Percentiles rank a stretch among this genome's conserved stretches.
phyloP scores from a whole-genome alignment of 2,113 vertebrate genomes.

The Polypterus bichir region DNA sequence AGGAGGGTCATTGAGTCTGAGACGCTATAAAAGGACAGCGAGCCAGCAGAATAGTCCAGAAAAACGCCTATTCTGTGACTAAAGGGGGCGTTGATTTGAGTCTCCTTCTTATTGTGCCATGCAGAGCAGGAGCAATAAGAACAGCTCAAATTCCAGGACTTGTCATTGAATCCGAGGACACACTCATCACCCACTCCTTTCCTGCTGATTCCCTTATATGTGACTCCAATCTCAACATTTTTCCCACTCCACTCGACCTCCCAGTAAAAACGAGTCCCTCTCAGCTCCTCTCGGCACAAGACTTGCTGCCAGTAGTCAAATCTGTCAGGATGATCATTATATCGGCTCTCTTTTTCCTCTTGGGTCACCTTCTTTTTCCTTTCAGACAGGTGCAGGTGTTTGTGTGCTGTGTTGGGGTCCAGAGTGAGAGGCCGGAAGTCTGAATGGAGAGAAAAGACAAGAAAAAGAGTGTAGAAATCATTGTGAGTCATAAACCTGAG shows the following conservation, averaged over 20 bases:
- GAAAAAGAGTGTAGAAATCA: no score
- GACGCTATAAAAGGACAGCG: constrained; percentile 16
- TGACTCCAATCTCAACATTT: not conserved
- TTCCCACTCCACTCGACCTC: constrained; percentile 8
- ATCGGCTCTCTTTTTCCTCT: not conserved
- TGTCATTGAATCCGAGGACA: constrained; percentile 7
- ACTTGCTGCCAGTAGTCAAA: constrained; percentile 11
- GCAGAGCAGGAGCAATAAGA: not conserved
- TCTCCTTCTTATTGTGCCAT: constrained; percentile 3
- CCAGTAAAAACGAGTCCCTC: constrained; percentile 15
- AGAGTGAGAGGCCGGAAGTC: constrained; percentile 12
- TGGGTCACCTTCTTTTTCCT: not conserved
- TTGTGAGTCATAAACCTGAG: no score
- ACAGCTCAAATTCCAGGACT: constrained; percentile 14
- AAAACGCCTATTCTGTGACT: constrained; percentile 17
- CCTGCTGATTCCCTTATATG: constrained; percentile 2
- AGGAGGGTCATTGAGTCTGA: constrained; percentile 9
- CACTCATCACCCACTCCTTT: not conserved
- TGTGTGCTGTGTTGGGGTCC: constrained; percentile 18
- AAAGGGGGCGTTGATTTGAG: not conserved
- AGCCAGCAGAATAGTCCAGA: constrained; percentile 9
- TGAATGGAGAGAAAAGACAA: not conserved
- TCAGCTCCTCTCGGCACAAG: constrained; percentile 5
- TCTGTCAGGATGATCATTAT: constrained; percentile 17
- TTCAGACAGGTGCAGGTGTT: constrained; percentile 5